These are phyloP conservation scores for Paramisgurnus dabryanus DNA, from an alignment of 2,113 vertebrate genomes.

Conservation along the genomic window DNA sequence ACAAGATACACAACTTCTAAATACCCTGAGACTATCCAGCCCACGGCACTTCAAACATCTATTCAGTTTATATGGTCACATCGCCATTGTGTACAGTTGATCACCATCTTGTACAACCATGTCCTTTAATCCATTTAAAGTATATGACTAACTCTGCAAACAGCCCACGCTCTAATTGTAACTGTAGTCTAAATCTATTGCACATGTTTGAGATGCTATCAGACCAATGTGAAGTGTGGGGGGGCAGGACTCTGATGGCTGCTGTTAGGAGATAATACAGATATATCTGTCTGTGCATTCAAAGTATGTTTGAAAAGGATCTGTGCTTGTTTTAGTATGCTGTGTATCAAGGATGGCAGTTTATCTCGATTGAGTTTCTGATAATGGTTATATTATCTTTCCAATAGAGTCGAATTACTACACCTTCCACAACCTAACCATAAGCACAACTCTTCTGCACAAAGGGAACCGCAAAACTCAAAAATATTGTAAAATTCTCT, in stretches of 20 bases:
- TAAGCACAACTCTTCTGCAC: too few species aligned
- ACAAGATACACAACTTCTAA: not conserved
- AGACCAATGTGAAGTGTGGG: not conserved
- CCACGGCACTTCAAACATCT: not conserved
- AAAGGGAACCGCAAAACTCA: too few species aligned
- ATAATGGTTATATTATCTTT: not conserved
- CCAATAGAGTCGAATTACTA: not conserved
- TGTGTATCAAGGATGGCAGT: not conserved
- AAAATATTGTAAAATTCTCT: too few species aligned
- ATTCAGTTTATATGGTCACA: not conserved
- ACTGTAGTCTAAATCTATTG: constrained; percentile 30
- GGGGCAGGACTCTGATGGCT: constrained; percentile 20
- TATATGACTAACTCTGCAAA: constrained; percentile 10
- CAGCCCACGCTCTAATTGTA: constrained; percentile 28
- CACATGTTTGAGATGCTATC: constrained; percentile 52
- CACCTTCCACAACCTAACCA: too few species aligned
- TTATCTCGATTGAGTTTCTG: not conserved
- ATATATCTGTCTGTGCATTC: constrained; percentile 51
- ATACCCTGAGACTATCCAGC: not conserved
- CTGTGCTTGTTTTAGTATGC: constrained; percentile 36
- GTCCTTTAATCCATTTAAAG: constrained; percentile 33
- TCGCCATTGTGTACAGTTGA: not conserved
- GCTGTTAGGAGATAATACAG: constrained; percentile 39
- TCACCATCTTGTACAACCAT: not conserved
- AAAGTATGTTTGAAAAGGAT: constrained; percentile 38